Percentiles rank a stretch among this genome's conserved stretches.
phyloP scores from a whole-genome alignment of 1,140 invertebrate genomes.

The Platyura marginata region DNA sequence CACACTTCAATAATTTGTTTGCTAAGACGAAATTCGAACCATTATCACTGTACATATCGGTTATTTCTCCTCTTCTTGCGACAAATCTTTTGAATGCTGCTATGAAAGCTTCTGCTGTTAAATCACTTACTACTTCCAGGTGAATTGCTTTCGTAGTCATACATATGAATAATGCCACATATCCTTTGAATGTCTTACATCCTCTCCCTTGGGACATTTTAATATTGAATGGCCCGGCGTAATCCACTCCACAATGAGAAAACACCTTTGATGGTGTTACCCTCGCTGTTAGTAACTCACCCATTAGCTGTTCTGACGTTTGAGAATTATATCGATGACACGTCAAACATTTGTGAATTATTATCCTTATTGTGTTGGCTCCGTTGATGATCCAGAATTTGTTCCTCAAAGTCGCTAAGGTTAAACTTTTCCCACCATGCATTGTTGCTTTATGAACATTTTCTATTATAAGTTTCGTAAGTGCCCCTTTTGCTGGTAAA shows the following conservation, averaged over 20 bases:
- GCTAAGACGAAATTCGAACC: neutral
- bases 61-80: conserved; percentile 9
- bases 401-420: conserved; percentile 10
- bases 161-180: conserved; percentile 10
- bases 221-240: conserved; percentile 11
- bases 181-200: too few species aligned
- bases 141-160: conserved; percentile 12
- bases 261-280: conserved; percentile 11
- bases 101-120: conserved; percentile 16
- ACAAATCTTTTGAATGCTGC: conserved; percentile 15
- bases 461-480: conserved; percentile 8
- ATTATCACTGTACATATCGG: conserved; percentile 1
- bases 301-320: conserved; percentile 11
- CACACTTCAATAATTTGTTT: too few species aligned
- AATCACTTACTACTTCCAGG: conserved; percentile 15
- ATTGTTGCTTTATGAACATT: conserved; percentile 12
- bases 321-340: conserved; percentile 7
- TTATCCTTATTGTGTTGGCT: conserved; percentile 6
- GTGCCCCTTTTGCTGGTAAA: conserved; percentile 8
- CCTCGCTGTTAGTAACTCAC: conserved; percentile 8
- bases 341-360: conserved; percentile 11
- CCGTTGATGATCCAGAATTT: conserved; percentile 16
- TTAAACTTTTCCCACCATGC: conserved; percentile 15
- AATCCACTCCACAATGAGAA: conserved; percentile 13
- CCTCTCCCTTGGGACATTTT: conserved; percentile 3